Evolutionary conservation across 2,113 vertebrate species (phyloP).

Genomic region (Camelus bactrianus): DNA sequence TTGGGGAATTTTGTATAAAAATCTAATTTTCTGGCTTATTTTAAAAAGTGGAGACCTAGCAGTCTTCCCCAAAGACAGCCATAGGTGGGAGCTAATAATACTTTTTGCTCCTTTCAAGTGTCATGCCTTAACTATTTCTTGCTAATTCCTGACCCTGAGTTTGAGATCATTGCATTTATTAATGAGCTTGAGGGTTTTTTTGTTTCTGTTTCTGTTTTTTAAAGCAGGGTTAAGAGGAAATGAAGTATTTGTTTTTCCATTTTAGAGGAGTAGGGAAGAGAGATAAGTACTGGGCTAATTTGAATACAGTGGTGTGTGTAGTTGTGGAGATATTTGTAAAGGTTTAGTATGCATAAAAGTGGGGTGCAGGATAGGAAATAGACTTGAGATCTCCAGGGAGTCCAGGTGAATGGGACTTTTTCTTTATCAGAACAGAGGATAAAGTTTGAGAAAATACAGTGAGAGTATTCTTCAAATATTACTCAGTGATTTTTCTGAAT

Average conservation of each 20-base stretch:
- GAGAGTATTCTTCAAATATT: not conserved
- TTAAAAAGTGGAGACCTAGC: not conserved
- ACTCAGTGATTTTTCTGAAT: not conserved
- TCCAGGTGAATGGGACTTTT: not conserved
- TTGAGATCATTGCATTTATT: not conserved
- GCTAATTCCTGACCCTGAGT: not conserved
- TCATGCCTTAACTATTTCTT: not conserved
- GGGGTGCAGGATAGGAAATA: not conserved
- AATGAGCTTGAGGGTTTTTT: not conserved
- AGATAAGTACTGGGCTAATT: not conserved
- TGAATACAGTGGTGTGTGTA: not conserved
- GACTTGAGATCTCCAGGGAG: not conserved
- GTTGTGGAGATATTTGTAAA: not conserved
- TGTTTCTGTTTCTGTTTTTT: not conserved
- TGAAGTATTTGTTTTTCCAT: slow-evolving; percentile 11
- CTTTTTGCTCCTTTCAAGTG: not conserved
- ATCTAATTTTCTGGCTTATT: not conserved
- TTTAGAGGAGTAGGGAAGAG: not conserved
- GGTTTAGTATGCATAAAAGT: not conserved
- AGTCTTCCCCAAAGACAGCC: not conserved
- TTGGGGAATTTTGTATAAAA: slow-evolving; percentile 39
- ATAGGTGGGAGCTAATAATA: not conserved
- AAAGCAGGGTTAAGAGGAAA: not conserved
- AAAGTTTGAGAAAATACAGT: slow-evolving; percentile 28
- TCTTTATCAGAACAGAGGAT: not conserved